A percentile compares a stretch with the other conserved stretches of the same genome.
These are phyloP conservation scores for Schlechtendalia chinensis DNA, from an alignment of 1,140 invertebrate species.

Conservation along the genomic window DNA sequence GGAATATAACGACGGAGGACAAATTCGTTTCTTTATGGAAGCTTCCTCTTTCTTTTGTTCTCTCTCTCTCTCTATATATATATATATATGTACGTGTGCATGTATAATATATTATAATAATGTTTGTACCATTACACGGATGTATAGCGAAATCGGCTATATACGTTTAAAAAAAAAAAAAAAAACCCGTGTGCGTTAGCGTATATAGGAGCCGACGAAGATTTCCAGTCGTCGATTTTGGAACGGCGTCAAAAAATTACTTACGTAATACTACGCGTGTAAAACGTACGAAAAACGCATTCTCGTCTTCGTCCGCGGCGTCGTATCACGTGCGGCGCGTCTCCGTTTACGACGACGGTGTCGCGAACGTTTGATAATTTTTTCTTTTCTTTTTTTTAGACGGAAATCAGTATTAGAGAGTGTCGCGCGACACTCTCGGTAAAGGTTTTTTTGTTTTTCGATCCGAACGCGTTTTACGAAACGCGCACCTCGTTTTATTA, in stretches of 20 bases:
- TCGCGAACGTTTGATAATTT: too few relatives aligned
- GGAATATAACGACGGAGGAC: slow-evolving; percentile 28
- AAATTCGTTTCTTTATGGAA: slow-evolving; percentile 38
- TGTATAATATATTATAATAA: slow-evolving; percentile 2
- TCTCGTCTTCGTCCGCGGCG: too few relatives aligned
- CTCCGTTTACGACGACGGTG: too few relatives aligned
- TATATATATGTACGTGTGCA: neutral
- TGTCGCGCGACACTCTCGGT: too few relatives aligned
- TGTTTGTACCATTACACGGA: neutral
- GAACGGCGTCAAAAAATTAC: slow-evolving; percentile 28
- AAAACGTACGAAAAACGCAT: too few relatives aligned
- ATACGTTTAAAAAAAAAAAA: neutral
- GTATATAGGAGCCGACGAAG: neutral
- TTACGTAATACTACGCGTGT: neutral
- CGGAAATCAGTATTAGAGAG: too few relatives aligned
- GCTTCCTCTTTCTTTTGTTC: slow-evolving; percentile 33
- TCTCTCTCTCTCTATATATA: neutral
- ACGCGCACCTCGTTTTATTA: too few relatives aligned
- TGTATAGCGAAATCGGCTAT: slow-evolving; percentile 2
- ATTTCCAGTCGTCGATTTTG: slow-evolving; percentile 33
- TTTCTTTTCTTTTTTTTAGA: too few relatives aligned
- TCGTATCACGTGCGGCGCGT: too few relatives aligned
- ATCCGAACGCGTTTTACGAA: too few relatives aligned
- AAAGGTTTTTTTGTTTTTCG: too few relatives aligned
- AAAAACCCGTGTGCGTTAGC: neutral